phyloP scores from a whole-genome alignment of 2,113 vertebrate genomes.

The Syrrhaptes paradoxus region DNA sequence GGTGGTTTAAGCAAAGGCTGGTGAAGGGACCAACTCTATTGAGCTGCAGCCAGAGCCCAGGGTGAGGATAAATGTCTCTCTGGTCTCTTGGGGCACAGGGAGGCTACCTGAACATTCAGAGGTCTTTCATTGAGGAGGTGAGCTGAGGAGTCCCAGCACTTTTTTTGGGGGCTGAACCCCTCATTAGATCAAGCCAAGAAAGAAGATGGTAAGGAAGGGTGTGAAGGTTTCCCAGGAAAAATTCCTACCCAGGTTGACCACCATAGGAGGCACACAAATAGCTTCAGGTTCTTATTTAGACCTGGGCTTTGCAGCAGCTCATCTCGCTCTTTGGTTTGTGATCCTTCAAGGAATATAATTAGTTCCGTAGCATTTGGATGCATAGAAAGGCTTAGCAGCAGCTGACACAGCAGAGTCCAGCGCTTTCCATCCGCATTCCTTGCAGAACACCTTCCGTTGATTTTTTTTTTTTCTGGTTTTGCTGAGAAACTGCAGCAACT shows the following conservation, averaged over 20 bases:
- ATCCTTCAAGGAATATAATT: background rate
- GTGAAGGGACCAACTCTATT: background rate
- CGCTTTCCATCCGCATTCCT: background rate
- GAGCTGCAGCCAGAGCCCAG: background rate
- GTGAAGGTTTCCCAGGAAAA: background rate
- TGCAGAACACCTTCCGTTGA: background rate
- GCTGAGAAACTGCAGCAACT: background rate
- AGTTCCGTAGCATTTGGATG: background rate
- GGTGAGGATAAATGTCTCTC: background rate
- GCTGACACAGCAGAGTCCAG: background rate
- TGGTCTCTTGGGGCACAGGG: background rate
- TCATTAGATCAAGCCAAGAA: background rate
- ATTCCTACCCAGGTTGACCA: background rate
- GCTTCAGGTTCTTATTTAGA: background rate
- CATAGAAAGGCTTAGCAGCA: background rate
- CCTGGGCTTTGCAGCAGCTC: background rate
- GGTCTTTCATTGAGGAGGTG: fast-evolving
- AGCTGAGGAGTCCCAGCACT: background rate
- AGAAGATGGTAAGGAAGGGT: background rate
- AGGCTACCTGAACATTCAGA: background rate
- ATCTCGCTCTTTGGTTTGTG: background rate
- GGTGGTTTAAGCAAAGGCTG: background rate
- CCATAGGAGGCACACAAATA: background rate
- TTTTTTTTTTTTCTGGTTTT: background rate
- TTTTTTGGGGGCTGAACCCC: background rate